A percentile compares a stretch with the other conserved stretches of the same genome.
Conservation (phyloP, 2,113 vertebrate genomes). For the Manacus vitellinus region DNA sequence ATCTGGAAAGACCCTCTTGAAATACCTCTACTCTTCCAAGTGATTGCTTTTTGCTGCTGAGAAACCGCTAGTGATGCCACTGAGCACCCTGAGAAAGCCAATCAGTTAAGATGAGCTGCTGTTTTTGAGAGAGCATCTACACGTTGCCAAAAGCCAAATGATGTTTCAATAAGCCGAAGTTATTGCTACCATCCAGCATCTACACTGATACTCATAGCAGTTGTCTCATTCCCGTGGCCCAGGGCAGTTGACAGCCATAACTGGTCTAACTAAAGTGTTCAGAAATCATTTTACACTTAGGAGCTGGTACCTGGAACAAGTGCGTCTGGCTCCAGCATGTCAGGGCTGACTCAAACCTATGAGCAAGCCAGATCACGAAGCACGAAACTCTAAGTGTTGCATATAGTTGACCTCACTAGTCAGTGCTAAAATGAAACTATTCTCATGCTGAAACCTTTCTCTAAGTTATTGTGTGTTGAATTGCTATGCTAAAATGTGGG, state of each 20-base stretch:
- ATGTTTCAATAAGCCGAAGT: conserved; percentile 9
- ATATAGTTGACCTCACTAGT: not conserved
- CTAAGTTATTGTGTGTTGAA: not conserved
- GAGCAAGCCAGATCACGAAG: not conserved
- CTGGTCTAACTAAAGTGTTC: not conserved
- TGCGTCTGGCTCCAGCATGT: not conserved
- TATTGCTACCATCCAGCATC: not conserved
- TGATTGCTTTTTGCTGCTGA: not conserved
- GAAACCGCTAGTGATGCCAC: fast-evolving
- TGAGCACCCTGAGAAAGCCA: not conserved
- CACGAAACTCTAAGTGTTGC: not conserved
- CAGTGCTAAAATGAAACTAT: not conserved
- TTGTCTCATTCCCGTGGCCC: not conserved
- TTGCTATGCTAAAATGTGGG: not conserved
- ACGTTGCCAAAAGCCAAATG: not conserved
- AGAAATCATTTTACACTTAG: conserved; percentile 1
- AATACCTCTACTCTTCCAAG: not conserved
- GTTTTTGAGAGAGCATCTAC: not conserved
- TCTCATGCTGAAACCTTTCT: not conserved
- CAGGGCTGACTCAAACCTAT: not conserved
- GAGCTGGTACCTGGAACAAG: not conserved
- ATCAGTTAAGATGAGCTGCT: not conserved
- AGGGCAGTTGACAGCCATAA: not conserved
- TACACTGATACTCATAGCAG: not conserved
- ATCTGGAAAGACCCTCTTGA: not conserved